Conservation (phyloP, 2,113 vertebrate species). For the Epinephelus moara region DNA sequence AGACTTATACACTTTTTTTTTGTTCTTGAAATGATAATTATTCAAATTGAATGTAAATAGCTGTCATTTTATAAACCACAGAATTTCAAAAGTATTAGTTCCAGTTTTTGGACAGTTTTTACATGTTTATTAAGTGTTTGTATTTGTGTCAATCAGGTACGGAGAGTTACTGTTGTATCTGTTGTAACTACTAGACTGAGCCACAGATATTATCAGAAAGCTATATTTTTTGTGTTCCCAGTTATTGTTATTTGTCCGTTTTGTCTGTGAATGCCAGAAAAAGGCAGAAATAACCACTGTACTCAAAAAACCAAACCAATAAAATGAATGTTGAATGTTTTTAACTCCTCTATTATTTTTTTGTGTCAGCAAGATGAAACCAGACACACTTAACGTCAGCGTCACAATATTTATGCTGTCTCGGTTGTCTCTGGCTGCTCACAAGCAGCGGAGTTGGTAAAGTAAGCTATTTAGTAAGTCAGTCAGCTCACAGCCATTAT, state of each 20-base stretch:
- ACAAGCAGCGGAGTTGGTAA: neutral
- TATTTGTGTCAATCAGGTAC: conserved; percentile 81
- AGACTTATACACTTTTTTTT: conserved; percentile 73
- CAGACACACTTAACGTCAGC: neutral
- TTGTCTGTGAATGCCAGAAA: conserved; percentile 82
- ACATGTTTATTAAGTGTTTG: conserved; percentile 70
- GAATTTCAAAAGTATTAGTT: conserved; percentile 85
- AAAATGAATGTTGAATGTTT: conserved; percentile 85
- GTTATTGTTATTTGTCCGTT: conserved; percentile 78
- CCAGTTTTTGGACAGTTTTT: conserved; percentile 65
- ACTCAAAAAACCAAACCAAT: conserved; percentile 87
- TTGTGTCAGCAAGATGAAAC: neutral
- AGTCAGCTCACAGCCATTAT: conserved; percentile 8
- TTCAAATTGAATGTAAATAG: conserved; percentile 86
- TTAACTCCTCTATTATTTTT: conserved; percentile 31
- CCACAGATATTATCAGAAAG: conserved; percentile 85
- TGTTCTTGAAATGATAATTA: conserved; percentile 74
- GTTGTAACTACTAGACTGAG: conserved; percentile 88
- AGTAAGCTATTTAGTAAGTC: conserved; percentile 5
- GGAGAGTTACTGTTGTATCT: conserved; percentile 71
- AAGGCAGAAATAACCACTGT: conserved; percentile 88
- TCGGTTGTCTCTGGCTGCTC: conserved; percentile 5
- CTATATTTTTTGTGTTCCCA: conserved; percentile 82
- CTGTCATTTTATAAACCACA: conserved; percentile 81
- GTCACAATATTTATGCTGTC: conserved; percentile 19